Evolutionary conservation across 1,140 invertebrate species (phyloP).

Genomic region (Ericerus pela): DNA sequence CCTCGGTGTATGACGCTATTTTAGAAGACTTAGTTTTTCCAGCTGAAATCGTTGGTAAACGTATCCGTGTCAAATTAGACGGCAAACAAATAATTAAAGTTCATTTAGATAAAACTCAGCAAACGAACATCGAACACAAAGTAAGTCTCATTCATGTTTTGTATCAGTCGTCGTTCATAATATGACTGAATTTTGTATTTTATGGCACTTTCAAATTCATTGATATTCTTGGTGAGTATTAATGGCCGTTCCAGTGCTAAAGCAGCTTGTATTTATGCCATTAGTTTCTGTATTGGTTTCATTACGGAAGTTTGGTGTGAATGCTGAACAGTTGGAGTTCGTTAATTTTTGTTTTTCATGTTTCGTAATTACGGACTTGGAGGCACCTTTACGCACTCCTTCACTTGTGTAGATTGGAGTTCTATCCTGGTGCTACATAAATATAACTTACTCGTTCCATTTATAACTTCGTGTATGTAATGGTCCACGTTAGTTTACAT

Average conservation of each 20-base stretch:
- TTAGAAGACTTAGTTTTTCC: conserved; percentile 96
- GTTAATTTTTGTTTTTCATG: neutral
- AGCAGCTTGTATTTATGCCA: too few relatives aligned
- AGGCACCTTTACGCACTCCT: neutral
- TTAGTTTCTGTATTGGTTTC: too few relatives aligned
- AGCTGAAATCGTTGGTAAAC: conserved; percentile 97
- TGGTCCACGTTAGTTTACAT: conserved; percentile 2
- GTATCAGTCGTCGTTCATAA: too few relatives aligned
- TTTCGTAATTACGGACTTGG: neutral
- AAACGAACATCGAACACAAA: conserved; percentile 99
- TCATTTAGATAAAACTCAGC: conserved; percentile 95
- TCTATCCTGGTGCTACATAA: conserved; percentile 7
- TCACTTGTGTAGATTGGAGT: neutral
- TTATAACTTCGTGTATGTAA: neutral
- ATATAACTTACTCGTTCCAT: conserved; percentile 1
- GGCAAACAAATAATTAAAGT: conserved; percentile 94
- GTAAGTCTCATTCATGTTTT: conserved; percentile 36
- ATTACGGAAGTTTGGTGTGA: too few relatives aligned
- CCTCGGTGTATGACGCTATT: conserved; percentile 92
- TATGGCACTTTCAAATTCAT: conserved; percentile 14
- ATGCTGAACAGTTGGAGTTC: neutral
- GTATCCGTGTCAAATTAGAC: conserved; percentile 89
- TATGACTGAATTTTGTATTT: neutral
- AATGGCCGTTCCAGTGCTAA: conserved; percentile 5
- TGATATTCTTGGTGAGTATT: conserved; percentile 1